Evolutionary conservation across 1,140 invertebrate species (phyloP).

Genomic region (Metaphire vulgaris): DNA sequence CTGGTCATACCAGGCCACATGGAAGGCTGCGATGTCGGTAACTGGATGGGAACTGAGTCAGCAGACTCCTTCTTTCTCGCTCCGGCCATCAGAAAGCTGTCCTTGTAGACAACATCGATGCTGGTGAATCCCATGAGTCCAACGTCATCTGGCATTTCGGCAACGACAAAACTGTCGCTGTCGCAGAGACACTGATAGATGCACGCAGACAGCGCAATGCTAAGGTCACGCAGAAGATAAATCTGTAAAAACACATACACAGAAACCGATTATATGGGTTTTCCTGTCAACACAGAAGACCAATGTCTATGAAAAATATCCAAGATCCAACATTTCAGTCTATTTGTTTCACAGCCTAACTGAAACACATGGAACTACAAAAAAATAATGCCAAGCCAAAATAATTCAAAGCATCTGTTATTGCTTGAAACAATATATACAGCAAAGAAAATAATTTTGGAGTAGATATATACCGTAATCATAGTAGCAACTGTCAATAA

Average conservation of each 20-base stretch:
- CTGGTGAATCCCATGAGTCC: slow-evolving; percentile 51
- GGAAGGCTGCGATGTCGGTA: slow-evolving; percentile 59
- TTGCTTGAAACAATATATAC: too few relatives aligned
- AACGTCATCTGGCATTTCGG: slow-evolving; percentile 45
- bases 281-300: too few relatives aligned
- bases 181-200: slow-evolving; percentile 98
- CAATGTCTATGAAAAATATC: too few relatives aligned
- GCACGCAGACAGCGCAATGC: slow-evolving; percentile 89
- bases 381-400: too few relatives aligned
- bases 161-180: slow-evolving; percentile 62
- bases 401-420: too few relatives aligned
- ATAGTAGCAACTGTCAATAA: too few relatives aligned
- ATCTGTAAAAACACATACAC: not conserved
- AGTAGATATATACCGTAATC: too few relatives aligned
- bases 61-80: slow-evolving; percentile 50
- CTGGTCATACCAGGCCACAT: slow-evolving; percentile 72
- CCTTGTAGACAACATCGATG: slow-evolving; percentile 45
- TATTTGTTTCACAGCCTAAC: too few relatives aligned
- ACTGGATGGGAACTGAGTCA: slow-evolving; percentile 44
- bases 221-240: slow-evolving; percentile 36
- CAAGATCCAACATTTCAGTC: too few relatives aligned
- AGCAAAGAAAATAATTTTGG: too few relatives aligned
- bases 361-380: too few relatives aligned
- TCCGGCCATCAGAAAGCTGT: slow-evolving; percentile 50
- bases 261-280: too few relatives aligned